These are phyloP conservation scores for Mesocentrotus franciscanus DNA, from an alignment of 53 echinoderm and acorn worm genomes.

Conservation along the genomic window DNA sequence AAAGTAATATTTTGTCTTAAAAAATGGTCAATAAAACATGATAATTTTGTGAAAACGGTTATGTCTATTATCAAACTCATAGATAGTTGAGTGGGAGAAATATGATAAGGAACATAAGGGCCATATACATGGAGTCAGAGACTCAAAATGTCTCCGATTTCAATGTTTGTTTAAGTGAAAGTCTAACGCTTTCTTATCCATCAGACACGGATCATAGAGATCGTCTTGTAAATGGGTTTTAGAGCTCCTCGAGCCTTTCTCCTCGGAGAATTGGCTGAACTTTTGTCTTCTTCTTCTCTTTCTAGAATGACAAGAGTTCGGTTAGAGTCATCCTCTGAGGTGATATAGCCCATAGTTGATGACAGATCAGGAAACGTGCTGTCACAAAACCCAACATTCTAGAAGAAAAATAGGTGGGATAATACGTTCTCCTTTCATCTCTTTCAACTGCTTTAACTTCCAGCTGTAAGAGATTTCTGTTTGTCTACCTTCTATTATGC, in stretches of 20 bases:
- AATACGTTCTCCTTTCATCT: neutral
- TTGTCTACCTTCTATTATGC: neutral
- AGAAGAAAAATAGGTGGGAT: neutral
- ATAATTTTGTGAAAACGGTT: too few relatives aligned
- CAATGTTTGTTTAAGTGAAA: conserved; percentile 38
- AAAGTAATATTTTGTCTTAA: too few relatives aligned
- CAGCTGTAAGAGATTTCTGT: neutral
- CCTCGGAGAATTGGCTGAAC: conserved; percentile 38
- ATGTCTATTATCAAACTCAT: neutral
- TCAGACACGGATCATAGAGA: conserved; percentile 43
- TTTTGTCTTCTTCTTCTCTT: neutral
- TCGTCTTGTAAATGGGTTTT: conserved; percentile 45
- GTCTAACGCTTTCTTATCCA: conserved; percentile 25
- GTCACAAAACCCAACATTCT: conserved; percentile 22
- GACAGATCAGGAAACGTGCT: conserved; percentile 46
- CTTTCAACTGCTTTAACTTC: neutral
- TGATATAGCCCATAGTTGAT: conserved; percentile 2
- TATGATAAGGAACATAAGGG: neutral
- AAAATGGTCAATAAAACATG: too few relatives aligned
- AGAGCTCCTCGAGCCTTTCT: conserved; percentile 28
- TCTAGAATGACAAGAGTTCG: conserved; percentile 32
- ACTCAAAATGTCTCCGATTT: conserved; percentile 7
- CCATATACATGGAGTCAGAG: neutral
- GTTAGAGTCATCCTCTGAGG: conserved; percentile 34
- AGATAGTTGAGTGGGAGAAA: neutral